Percentiles rank a stretch among this genome's conserved stretches.
Conservation (phyloP, 2,797 vertebrate species). For the Neostethus bicornis region DNA sequence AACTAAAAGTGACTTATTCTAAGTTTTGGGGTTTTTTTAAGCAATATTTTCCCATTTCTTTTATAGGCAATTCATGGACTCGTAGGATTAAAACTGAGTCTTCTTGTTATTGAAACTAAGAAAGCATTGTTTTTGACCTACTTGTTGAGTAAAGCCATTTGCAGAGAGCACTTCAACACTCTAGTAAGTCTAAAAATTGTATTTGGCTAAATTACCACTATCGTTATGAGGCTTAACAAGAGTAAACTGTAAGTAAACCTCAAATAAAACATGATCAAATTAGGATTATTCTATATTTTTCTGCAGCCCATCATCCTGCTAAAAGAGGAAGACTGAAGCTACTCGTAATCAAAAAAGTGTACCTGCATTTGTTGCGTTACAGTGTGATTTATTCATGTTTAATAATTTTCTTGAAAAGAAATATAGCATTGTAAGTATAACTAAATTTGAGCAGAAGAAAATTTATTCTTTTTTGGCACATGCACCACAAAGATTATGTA, state of each 20-base stretch:
- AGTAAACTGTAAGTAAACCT: neutral
- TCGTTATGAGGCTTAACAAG: no score
- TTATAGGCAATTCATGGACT: slow-evolving; percentile 14
- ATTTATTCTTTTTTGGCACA: no score
- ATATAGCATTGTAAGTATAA: no score
- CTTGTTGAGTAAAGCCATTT: slow-evolving; percentile 79
- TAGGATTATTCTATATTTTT: slow-evolving; percentile 1
- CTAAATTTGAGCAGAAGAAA: no score
- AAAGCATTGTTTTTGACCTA: slow-evolving; percentile 63
- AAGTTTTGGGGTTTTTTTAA: neutral
- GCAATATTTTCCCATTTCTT: neutral
- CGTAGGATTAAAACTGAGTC: neutral
- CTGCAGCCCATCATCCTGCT: slow-evolving; percentile 74
- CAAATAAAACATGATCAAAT: neutral
- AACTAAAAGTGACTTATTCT: neutral
- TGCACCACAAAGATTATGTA: no score
- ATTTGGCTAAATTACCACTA: neutral
- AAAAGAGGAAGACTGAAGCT: slow-evolving; percentile 57
- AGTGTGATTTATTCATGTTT: no score
- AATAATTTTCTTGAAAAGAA: no score
- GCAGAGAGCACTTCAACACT: slow-evolving; percentile 76
- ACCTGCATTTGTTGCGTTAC: no score
- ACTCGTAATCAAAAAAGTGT: neutral
- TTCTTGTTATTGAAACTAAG: slow-evolving; percentile 60
- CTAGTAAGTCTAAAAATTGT: slow-evolving; percentile 64